Conservation (phyloP, 2,888 invertebrate species). For the Tubiluchus corallicola region DNA sequence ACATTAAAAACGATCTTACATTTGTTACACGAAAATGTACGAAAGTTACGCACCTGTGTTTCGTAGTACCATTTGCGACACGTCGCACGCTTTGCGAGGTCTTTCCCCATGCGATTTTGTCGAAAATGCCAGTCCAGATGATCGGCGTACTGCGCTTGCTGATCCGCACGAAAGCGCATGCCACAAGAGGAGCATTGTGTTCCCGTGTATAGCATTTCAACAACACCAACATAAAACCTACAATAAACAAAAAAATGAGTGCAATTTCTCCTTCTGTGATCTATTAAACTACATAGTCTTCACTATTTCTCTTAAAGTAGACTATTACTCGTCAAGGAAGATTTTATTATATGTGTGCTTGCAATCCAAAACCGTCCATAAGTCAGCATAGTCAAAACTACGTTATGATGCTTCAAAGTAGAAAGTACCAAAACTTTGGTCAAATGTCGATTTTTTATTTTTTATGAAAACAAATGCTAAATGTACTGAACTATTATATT, state of each 20-base stretch:
- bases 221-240: constrained; percentile 52
- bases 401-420: no score
- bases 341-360: no score
- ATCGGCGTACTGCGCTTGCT: constrained; percentile 55
- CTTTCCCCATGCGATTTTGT: constrained; percentile 71
- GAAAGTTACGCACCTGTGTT: constrained; percentile 23
- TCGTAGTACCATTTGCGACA: constrained; percentile 78
- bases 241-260: constrained; percentile 15
- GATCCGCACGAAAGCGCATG: constrained; percentile 67
- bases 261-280: no score
- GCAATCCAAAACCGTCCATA: no score
- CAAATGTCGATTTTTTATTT: no score
- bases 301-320: not conserved
- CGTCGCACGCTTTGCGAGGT: constrained; percentile 53
- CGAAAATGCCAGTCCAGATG: constrained; percentile 98
- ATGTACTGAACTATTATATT: no score
- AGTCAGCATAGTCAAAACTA: no score
- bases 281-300: no score
- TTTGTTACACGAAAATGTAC: not conserved
- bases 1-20: no score
- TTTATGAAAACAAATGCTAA: no score
- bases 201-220: constrained; percentile 55
- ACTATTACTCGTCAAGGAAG: no score
- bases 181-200: constrained; percentile 95
- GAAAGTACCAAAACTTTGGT: no score